Conservation (phyloP, 2,113 vertebrate genomes). For the Rostratula benghalensis region DNA sequence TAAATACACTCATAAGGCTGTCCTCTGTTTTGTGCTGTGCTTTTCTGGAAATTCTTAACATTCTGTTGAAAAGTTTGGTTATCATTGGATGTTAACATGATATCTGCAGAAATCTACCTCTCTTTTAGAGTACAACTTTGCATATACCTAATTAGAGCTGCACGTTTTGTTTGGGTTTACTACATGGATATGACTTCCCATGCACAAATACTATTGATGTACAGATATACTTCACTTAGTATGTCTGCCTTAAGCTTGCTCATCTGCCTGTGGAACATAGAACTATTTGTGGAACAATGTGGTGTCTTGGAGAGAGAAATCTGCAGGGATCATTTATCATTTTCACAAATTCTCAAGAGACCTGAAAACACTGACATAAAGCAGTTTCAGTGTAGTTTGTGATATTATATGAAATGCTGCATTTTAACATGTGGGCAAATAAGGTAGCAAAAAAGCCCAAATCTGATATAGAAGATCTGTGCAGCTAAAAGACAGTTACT, state of each 20-base stretch:
- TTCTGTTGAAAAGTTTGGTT: not conserved
- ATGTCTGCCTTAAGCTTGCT: not conserved
- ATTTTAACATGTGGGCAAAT: not conserved
- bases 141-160: not conserved
- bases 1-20: not conserved
- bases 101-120: not conserved
- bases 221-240: not conserved
- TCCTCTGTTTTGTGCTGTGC: not conserved
- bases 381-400: not conserved
- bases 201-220: not conserved
- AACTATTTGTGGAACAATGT: not conserved
- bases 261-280: not conserved
- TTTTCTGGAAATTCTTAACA: not conserved
- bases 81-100: fast-evolving
- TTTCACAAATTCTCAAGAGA: not conserved
- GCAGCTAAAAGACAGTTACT: conserved; percentile 65
- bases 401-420: not conserved
- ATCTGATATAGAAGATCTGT: conserved; percentile 10
- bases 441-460: not conserved
- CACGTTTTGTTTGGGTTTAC: not conserved
- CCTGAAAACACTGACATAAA: not conserved
- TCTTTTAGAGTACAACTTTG: not conserved
- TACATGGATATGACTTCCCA: not conserved
- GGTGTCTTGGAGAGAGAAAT: not conserved
- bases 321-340: not conserved